phyloP scores from a whole-genome alignment of 2,797 vertebrate species.

The Natrix natrix region DNA sequence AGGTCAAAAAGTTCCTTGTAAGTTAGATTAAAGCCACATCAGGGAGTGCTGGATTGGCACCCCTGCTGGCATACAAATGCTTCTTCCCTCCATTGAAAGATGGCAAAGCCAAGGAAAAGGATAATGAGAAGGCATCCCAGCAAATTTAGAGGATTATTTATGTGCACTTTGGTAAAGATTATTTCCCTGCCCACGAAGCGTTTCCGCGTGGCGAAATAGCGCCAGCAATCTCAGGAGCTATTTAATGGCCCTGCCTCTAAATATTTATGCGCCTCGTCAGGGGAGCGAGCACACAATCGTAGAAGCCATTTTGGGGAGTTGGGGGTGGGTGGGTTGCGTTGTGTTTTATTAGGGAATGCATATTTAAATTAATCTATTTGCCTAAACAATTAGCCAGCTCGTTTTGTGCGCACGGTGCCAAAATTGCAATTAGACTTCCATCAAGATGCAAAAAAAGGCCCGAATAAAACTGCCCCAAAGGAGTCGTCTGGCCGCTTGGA shows the following conservation, averaged over 20 bases:
- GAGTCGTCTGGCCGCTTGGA: slow-evolving; percentile 70
- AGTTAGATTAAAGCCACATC: background rate
- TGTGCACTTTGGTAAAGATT: slow-evolving; percentile 77
- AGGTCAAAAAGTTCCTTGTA: background rate
- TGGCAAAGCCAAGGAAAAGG: slow-evolving; percentile 69
- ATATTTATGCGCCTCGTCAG: slow-evolving; percentile 78
- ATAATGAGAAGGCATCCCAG: slow-evolving; percentile 79
- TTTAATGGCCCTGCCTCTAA: slow-evolving; percentile 77
- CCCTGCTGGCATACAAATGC: slow-evolving; percentile 66
- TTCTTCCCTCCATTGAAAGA: slow-evolving; percentile 65
- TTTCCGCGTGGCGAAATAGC: slow-evolving; percentile 74
- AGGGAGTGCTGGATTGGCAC: slow-evolving; percentile 70
- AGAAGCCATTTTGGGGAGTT: slow-evolving; percentile 70
- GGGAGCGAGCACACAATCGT: slow-evolving; percentile 75
- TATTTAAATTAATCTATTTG: slow-evolving; percentile 87
- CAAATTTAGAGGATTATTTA: slow-evolving; percentile 80
- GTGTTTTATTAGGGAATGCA: slow-evolving; percentile 74
- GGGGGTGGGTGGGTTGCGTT: no score
- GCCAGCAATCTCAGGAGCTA: slow-evolving; percentile 73
- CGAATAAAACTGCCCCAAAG: slow-evolving; percentile 75
- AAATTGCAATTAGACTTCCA: slow-evolving; percentile 82
- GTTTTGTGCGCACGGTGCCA: slow-evolving; percentile 78
- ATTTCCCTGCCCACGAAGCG: slow-evolving; percentile 73
- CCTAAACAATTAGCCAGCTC: slow-evolving; percentile 81
- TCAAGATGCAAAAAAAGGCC: slow-evolving; percentile 77